Base-by-base conservation (phyloP, 1,140 invertebrate species). In the Diabrotica undecimpunctata region DNA sequence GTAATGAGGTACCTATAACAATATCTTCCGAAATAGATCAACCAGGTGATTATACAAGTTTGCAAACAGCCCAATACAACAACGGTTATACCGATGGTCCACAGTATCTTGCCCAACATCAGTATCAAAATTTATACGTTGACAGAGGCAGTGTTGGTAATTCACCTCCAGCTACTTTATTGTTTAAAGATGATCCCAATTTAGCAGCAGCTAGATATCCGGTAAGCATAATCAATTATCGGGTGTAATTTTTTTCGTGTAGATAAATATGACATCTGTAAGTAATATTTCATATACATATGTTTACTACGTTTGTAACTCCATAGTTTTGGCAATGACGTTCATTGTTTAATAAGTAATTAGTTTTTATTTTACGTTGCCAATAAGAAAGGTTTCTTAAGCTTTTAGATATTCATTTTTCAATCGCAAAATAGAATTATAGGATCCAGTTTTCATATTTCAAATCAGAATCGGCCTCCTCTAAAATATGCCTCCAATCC, bases 31-130 rank as follows among this genome's bases (percentile, higher is more conserved):
- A 55, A 8, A 70, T 72, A 50, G 68, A 70, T 46, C 12, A 54
- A 35, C 36, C 62, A 25, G 71, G 64, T 37, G 71, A 75, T 61
- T 75, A 74, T 60, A 67, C 71, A 0, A 72, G 71, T 59, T 55
- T 75, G 14, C 70, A 75, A 51, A 72, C 66, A 55, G 72, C 72
- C 35, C 72, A 74, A 46, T 74, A 70, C 46, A 61, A 64, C 10
- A 65, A 66, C 53, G 68, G 64, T 5, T 66, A 72, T 25, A 55
- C 67, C 11, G 70, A 73, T 59, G 71, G 62, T 0, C 46, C 70
- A 5, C 72, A 73, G 55, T 74, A 72, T 56, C 12, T 75, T 7
- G 61, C 64, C 9, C 72, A 74, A 36, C 66, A 67, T 35, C 72
- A 75, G 39, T 72, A 74, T 52, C 64, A 68, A n/a, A 41, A 61